A percentile compares a stretch with the other conserved stretches of the same genome.
Conservation (phyloP, 2,113 vertebrate species). For the Cromileptes altivelis region DNA sequence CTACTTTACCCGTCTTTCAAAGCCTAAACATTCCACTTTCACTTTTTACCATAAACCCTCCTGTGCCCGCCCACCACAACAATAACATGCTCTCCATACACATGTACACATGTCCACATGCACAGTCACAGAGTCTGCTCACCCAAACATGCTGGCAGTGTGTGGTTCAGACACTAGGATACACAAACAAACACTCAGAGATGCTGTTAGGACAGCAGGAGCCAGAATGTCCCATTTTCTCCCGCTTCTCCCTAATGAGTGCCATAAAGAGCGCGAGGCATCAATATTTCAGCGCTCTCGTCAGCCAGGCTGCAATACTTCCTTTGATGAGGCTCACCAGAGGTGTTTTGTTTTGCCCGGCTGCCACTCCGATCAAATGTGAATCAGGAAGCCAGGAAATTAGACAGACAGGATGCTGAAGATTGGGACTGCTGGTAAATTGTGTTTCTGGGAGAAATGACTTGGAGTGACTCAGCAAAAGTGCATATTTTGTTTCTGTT, state of each 20-base stretch:
- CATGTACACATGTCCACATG: constrained; percentile 13
- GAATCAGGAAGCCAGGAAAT: constrained; percentile 20
- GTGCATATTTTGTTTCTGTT: neutral
- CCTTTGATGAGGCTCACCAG: constrained; percentile 68
- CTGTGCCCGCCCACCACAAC: constrained; percentile 11
- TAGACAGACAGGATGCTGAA: neutral
- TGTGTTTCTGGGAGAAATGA: constrained; percentile 5
- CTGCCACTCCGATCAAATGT: constrained; percentile 35
- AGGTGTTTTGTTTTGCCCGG: constrained; percentile 65
- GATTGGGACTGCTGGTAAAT: neutral
- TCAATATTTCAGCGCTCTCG: constrained; percentile 76
- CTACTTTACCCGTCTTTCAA: neutral
- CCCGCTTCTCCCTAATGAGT: constrained; percentile 69
- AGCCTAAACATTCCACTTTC: constrained; percentile 13
- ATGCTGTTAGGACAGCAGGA: constrained; percentile 50
- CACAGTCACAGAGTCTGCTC: neutral
- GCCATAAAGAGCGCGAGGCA: constrained; percentile 63
- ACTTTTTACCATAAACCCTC: constrained; percentile 6
- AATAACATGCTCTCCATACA: constrained; percentile 23
- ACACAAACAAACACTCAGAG: constrained; percentile 53
- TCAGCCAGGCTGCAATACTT: constrained; percentile 53
- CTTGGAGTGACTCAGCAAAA: constrained; percentile 17
- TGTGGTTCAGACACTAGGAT: constrained; percentile 31
- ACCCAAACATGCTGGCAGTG: neutral
- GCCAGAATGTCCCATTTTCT: constrained; percentile 68